Conservation (phyloP, 2,797 vertebrate species). For the Artibeus jamaicensis region DNA sequence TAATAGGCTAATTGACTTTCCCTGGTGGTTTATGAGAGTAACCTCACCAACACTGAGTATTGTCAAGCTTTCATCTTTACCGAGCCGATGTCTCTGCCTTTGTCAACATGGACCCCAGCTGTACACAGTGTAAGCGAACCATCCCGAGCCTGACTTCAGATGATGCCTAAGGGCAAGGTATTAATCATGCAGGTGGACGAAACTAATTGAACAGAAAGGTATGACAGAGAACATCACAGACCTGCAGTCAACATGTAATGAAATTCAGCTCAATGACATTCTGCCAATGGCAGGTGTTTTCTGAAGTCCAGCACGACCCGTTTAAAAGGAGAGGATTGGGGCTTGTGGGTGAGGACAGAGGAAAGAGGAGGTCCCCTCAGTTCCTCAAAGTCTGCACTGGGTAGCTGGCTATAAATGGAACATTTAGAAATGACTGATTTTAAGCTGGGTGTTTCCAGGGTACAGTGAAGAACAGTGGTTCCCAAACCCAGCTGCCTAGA, state of each 20-base stretch:
- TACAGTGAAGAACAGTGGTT: neutral
- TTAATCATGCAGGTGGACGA: conserved; percentile 38
- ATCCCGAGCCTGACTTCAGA: neutral
- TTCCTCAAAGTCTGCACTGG: neutral
- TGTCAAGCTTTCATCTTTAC: neutral
- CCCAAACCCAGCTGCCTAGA: neutral
- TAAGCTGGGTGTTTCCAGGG: neutral
- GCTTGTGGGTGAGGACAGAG: neutral
- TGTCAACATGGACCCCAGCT: neutral
- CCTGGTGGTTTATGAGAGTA: neutral
- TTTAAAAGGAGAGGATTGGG: neutral
- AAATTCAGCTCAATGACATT: conserved; percentile 53
- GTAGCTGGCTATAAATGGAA: conserved; percentile 19
- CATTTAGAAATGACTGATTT: conserved; percentile 26
- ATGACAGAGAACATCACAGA: conserved; percentile 27
- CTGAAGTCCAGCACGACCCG: conserved; percentile 41
- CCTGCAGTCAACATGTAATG: conserved; percentile 48
- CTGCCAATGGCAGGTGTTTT: conserved; percentile 28
- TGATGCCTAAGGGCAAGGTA: conserved; percentile 46
- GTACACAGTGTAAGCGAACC: neutral
- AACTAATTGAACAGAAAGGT: conserved; percentile 63
- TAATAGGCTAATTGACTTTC: neutral
- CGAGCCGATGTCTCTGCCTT: neutral
- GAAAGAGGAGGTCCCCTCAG: neutral
- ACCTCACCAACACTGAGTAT: conserved; percentile 38